These are phyloP conservation scores for Aromia moschata DNA, from an alignment of 2,888 invertebrate genomes.

Conservation along the genomic window DNA sequence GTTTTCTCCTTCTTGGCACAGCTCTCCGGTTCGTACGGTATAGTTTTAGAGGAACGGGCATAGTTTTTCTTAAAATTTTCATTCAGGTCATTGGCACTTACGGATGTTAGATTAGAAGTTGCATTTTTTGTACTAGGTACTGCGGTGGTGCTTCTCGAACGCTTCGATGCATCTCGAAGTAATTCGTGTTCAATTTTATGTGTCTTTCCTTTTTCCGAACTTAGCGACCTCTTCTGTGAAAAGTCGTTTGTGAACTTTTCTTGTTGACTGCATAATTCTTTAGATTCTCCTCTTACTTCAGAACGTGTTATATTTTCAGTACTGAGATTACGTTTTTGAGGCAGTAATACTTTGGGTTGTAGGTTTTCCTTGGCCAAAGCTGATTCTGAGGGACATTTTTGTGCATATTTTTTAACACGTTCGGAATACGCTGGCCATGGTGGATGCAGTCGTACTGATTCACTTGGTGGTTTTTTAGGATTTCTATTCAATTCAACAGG, in stretches of 20 bases:
- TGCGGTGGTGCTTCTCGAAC: background rate
- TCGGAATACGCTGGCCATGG: constrained; percentile 16
- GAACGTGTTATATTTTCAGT: background rate
- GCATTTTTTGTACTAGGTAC: background rate
- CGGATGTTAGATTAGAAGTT: background rate
- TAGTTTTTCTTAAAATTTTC: background rate
- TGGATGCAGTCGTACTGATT: background rate
- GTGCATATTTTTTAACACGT: background rate
- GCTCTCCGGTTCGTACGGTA: constrained; percentile 29
- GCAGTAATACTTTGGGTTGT: background rate
- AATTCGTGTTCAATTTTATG: background rate
- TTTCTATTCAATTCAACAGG: background rate
- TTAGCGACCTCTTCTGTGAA: background rate
- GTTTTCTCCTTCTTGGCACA: constrained; percentile 16
- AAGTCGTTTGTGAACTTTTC: background rate
- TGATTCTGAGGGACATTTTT: background rate
- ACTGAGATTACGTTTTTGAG: background rate
- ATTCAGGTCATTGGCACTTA: background rate
- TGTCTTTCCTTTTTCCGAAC: background rate
- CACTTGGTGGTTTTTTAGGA: background rate
- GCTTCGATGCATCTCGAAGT: background rate
- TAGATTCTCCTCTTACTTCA: background rate
- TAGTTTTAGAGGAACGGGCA: constrained; percentile 9
- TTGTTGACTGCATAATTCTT: background rate
- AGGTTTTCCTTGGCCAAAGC: constrained; percentile 1